Evolutionary conservation across 2,797 vertebrate genomes (phyloP), one percentile per base, ranked within the genome.

Genomic region (Lacerta agilis): DNA sequence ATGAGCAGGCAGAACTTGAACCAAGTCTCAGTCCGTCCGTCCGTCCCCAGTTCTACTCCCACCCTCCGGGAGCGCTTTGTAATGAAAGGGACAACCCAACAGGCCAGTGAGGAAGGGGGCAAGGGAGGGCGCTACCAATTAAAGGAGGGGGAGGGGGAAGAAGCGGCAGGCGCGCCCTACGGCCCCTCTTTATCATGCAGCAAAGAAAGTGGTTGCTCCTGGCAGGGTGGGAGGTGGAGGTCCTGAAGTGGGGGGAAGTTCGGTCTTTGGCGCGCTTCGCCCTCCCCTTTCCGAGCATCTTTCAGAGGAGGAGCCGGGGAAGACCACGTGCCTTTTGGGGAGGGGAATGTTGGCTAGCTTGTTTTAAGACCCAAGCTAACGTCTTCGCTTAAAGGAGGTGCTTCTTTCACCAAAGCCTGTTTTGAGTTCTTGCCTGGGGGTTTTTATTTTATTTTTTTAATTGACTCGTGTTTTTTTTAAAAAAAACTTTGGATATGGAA

Each of bases 111-210:
- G 76, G 49, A 55, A 23, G 33, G 5, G 38, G 64, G 7, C 4
- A 43, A 6, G 17, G 5, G 88, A 90, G 89, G 82, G 55, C 43
- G 88, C 89, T 55, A 23, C 69, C 69, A 49, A 33, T 49, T 18
- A 25, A 87, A 91, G 80, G 94, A 87, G 20, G 91, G 86, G 29
- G 91, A n/a, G n/a, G 43, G 10, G 27, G 78, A 9, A 0, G 38
- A 80, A 58, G 23, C 69, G 49, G 13, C 45, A 13, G 45, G 45
- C 45, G 45, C 45, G 3, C 49, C 49, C 11, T 36, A 8, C 61
- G 4, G 71, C 18, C 33, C 55, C 33, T 27, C 6, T 18, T n/a
- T 77, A 33, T 45, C 45, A 27, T 27, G 75, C 61, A 45, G 38
- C 29, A 2, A 78, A 71, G 41, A 41, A 58, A 9, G n/a, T 1